Evolutionary conservation across 2,113 vertebrate genomes (phyloP).

Genomic region (Xyrauchen texanus): DNA sequence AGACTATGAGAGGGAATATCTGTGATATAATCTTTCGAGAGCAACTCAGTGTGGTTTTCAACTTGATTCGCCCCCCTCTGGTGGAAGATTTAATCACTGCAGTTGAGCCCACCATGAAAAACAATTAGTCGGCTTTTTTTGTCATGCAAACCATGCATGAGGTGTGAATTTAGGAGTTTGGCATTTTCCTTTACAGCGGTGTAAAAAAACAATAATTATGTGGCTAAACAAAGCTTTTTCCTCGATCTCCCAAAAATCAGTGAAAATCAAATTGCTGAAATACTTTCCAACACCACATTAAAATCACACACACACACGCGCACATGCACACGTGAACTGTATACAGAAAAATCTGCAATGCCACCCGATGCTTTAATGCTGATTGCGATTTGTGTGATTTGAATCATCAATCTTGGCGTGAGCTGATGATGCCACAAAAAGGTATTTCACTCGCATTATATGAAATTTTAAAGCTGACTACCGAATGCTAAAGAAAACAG

Average conservation of each 20-base stretch:
- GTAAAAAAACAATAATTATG: conserved; percentile 62
- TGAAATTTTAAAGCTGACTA: conserved; percentile 49
- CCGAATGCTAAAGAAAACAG: conserved; percentile 70
- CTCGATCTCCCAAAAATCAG: not conserved
- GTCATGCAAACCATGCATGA: conserved; percentile 48
- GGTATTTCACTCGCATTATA: conserved; percentile 57
- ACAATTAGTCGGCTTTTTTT: conserved; percentile 65
- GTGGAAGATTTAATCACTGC: conserved; percentile 50
- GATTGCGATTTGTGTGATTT: conserved; percentile 48
- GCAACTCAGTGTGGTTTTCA: conserved; percentile 8
- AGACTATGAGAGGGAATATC: conserved; percentile 24
- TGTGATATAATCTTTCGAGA: conserved; percentile 45
- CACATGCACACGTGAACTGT: not conserved
- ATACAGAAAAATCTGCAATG: not conserved
- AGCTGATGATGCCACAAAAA: conserved; percentile 68
- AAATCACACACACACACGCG: conserved; percentile 20
- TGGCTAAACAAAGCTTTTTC: conserved; percentile 57
- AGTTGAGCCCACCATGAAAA: conserved; percentile 47
- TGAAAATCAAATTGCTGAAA: conserved; percentile 37
- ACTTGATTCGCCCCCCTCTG: conserved; percentile 34
- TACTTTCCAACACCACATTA: conserved; percentile 47
- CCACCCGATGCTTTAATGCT: conserved; percentile 3
- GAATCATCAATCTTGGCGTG: conserved; percentile 50
- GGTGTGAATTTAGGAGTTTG: conserved; percentile 63
- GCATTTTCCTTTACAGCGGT: conserved; percentile 63